phyloP scores from a whole-genome alignment of 2,888 invertebrate genomes.

The Listrodromus nycthemerus region DNA sequence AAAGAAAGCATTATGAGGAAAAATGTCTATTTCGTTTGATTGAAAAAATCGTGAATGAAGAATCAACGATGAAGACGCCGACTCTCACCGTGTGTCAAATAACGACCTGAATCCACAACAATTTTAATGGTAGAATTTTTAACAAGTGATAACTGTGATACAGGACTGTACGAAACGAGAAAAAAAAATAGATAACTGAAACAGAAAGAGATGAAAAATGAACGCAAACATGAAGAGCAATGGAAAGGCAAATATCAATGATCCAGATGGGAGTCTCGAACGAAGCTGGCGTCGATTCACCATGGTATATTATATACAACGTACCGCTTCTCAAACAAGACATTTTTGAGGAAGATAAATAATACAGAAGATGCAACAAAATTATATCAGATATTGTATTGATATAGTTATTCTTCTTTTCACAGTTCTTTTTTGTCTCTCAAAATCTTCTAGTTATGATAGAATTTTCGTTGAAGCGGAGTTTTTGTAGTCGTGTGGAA shows the following conservation, averaged over 20 bases:
- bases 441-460: conserved; percentile 46
- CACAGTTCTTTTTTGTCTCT: conserved; percentile 11
- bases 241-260: conserved; percentile 8
- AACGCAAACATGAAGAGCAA: not conserved
- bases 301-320: conserved; percentile 9
- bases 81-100: conserved; percentile 57
- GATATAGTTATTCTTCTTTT: not conserved
- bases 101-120: conserved; percentile 67
- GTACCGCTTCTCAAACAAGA: not conserved
- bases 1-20: not conserved
- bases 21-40: conserved; percentile 13
- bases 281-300: conserved; percentile 18
- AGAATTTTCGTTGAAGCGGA: conserved; percentile 37
- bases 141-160: conserved; percentile 78
- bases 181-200: conserved; percentile 64
- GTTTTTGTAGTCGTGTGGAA: conserved; percentile 48
- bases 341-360: not conserved
- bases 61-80: conserved; percentile 20
- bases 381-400: conserved; percentile 10
- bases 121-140: conserved; percentile 73
- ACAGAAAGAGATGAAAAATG: conserved; percentile 21
- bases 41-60: conserved; percentile 29
- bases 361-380: not conserved
- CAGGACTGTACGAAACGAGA: conserved; percentile 69
- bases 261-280: conserved; percentile 15